Base-by-base conservation (phyloP, 2,888 invertebrate species). In the Drosophila demipolita region DNA sequence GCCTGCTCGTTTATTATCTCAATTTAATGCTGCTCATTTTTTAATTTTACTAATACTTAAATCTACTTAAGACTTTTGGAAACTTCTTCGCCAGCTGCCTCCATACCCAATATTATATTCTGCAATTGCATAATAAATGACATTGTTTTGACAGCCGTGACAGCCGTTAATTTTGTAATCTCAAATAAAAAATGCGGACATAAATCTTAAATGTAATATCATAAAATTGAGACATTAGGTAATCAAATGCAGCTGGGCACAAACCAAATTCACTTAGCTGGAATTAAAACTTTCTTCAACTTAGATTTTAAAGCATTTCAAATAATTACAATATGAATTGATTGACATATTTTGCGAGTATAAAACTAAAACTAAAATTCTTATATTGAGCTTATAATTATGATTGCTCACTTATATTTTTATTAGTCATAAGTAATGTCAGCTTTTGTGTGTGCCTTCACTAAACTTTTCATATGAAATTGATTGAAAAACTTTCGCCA, bases 401-500 rank as follows among this genome's bases (percentile, higher is more conserved):
- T 42, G 33, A 6, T 15, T 33, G 52, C 63, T 49, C 40, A 20
- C 35, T 80, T 66, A 66, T 66, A 53, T 67, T 72, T 71, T 65
- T 87, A 73, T 76, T 73, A 66, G 50, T 72, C 55, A 83, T 71
- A 74, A 63, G 68, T 66, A 57, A 58, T 63, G 70, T 67, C 32
- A 49, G 55, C 58, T 35, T 57, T 61, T 78, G 58, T 63, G 63
- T 63, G 32, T 45, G 29, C 29, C 29, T 29, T 29, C 29, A 6
- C 29, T 29, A 78, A 82, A 87, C 79, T 89, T 87, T 87, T 82
- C 80, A 78, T 73, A 81, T 87, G 73, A 87, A 85, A 80, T 89
- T 87, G 88, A 87, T 87, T 87, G 90, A 79, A 85, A 87, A 87
- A 89, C 88, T 87, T 86, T 89, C 58, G 49, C 32, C 58, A 38